Base-by-base conservation (phyloP, 2,888 invertebrate species). In the Minunthozetes semirufus region DNA sequence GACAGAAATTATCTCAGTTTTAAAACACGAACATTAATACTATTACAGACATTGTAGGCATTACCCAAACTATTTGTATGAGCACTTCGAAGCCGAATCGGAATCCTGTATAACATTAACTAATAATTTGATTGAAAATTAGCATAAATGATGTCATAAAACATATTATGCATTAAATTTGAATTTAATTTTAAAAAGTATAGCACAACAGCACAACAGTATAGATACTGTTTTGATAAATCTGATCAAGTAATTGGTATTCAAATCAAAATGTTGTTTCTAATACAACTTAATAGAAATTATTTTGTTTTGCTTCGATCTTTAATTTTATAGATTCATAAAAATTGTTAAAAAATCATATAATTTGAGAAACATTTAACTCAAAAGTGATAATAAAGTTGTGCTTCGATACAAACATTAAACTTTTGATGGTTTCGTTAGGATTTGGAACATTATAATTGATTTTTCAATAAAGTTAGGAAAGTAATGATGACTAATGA, bases 1-100 rank as follows among this genome's bases (percentile, higher is more conserved):
- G 22, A 61, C 61, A 61, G 61, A 61, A 61, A 61, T 61, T 61
- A 61, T 61, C 61, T 61, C 61, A n/a, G 29, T 6, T 61, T 61
- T 29, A 61, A 61, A 61, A 61, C 61, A 61, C 25, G 27, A 29
- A n/a, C 61, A 61, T 61, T 61, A 61, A 25, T 15, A 13, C 8
- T 25, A 61, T 61, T 61, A 29, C 22, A 19, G n/a, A 19, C 56
- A 19, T 8, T 56, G 11, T 19, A 9, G 19, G 19, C 56, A 22
- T 50, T 50, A n/a, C 50, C n/a, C 17, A n/a, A n/a, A 11, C 59
- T n/a, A 22, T 4, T 59, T 59, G 59, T 59, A 11, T 25, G 22
- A 19, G 59, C 17, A 22, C 19, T 17, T 4, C 4, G 4, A 59
- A 59, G 19, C 11, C 3, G 33, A 33, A 3, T 33, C 33, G 8